Conservation (phyloP, 1,140 invertebrate species). For the Meteorus sp. region DNA sequence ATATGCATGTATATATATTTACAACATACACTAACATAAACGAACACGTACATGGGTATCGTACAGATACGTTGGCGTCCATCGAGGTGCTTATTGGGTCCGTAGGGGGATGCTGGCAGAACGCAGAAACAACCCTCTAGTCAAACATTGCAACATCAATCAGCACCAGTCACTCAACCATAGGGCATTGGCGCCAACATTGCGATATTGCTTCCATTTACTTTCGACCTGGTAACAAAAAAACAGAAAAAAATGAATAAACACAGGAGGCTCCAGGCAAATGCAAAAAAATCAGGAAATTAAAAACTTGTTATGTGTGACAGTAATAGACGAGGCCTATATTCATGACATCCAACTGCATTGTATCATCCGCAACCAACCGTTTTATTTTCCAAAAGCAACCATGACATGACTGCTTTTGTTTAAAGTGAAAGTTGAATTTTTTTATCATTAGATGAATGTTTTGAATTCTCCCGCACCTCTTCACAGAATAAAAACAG, state of each 20-base stretch:
- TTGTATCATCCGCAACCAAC: neutral
- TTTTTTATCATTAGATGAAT: neutral
- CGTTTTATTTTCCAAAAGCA: neutral
- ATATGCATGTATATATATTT: neutral
- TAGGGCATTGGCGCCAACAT: slow-evolving; percentile 54
- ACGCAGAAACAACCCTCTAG: slow-evolving; percentile 58
- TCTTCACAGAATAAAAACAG: slow-evolving; percentile 6
- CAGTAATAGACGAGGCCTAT: neutral
- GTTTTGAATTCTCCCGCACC: neutral
- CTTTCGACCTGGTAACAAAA: slow-evolving; percentile 34
- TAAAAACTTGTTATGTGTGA: neutral
- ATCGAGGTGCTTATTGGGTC: slow-evolving; percentile 58
- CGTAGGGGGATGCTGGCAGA: slow-evolving; percentile 48
- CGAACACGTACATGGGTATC: neutral
- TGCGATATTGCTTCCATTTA: slow-evolving; percentile 55
- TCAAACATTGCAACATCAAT: slow-evolving; percentile 61
- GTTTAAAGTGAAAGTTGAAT: neutral
- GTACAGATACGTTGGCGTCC: slow-evolving; percentile 18
- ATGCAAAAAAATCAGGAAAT: neutral
- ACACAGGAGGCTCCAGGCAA: slow-evolving; percentile 7
- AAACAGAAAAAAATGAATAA: too few relatives aligned
- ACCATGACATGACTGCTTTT: neutral
- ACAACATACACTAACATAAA: neutral
- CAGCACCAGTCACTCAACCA: slow-evolving; percentile 58
- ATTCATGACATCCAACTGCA: too few relatives aligned